Percentiles rank a stretch among this genome's conserved stretches.
These are phyloP conservation scores for Gorsachius goisagi DNA, from an alignment of 2,113 vertebrate genomes.

Conservation along the genomic window DNA sequence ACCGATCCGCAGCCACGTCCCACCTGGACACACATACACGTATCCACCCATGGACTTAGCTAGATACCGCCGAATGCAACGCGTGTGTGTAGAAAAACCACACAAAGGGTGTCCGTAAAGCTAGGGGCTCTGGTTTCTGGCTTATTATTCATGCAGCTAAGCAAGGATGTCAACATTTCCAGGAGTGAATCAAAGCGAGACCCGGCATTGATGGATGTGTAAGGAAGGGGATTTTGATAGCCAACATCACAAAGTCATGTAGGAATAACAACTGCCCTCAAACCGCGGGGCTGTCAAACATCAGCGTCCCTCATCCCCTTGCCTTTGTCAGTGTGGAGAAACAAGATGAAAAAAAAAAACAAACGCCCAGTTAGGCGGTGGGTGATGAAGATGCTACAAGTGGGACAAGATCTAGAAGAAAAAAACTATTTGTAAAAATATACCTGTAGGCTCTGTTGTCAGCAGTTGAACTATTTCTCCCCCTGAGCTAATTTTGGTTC, in stretches of 20 bases:
- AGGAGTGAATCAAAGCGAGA: neutral
- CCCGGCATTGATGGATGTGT: neutral
- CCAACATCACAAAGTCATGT: neutral
- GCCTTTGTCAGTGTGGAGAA: neutral
- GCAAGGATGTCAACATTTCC: neutral
- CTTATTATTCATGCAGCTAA: neutral
- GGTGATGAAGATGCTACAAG: neutral
- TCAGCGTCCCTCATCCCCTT: neutral
- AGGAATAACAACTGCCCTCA: neutral
- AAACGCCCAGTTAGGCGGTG: rapidly evolving
- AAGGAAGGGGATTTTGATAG: neutral
- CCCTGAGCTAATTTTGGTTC: neutral
- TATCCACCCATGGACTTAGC: too few relatives aligned
- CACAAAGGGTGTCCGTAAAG: rapidly evolving
- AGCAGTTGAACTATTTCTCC: neutral
- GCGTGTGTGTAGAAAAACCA: neutral
- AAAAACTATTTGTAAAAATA: neutral
- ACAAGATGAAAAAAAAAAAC: neutral
- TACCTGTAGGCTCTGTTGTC: neutral
- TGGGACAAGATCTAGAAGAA: neutral
- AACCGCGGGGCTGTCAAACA: neutral
- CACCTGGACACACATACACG: neutral
- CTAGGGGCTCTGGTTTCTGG: neutral
- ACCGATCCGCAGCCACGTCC: neutral
- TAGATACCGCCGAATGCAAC: neutral